Evolutionary conservation across 1,140 invertebrate species (phyloP).

Genomic region (Lanistes nyassanus): DNA sequence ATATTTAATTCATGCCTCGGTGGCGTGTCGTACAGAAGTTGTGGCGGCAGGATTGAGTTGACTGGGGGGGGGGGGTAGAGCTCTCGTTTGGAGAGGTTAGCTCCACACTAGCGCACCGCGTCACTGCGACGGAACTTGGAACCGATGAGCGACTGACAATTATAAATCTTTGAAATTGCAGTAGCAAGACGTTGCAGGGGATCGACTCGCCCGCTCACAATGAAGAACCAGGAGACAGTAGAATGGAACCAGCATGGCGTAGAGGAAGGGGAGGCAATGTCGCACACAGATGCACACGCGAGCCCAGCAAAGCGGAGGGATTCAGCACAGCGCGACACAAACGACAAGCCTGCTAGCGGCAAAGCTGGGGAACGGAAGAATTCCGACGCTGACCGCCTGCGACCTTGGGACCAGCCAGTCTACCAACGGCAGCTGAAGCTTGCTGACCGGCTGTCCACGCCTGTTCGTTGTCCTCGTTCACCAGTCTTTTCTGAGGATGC

Average conservation of each 20-base stretch:
- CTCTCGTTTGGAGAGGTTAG: too few species aligned
- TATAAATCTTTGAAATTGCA: too few species aligned
- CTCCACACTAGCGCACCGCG: too few species aligned
- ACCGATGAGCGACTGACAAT: too few species aligned
- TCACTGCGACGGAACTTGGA: too few species aligned
- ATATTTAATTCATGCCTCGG: too few species aligned
- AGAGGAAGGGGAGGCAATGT: neutral
- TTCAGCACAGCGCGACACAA: neutral
- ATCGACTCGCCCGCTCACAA: neutral
- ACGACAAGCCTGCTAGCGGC: neutral
- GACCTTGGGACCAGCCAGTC: conserved; percentile 8
- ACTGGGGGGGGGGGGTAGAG: too few species aligned
- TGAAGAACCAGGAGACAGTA: neutral
- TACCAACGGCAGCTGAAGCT: neutral
- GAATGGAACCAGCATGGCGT: neutral
- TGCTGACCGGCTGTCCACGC: neutral
- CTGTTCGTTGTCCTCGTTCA: neutral
- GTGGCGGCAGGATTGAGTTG: too few species aligned
- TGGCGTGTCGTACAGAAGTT: too few species aligned
- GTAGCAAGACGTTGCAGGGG: too few species aligned
- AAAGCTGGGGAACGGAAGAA: neutral
- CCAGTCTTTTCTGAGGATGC: neutral
- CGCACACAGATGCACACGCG: neutral
- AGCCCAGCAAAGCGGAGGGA: neutral
- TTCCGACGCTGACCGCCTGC: neutral